Conservation (phyloP, 2,113 vertebrate genomes). For the Haemorhous mexicanus region DNA sequence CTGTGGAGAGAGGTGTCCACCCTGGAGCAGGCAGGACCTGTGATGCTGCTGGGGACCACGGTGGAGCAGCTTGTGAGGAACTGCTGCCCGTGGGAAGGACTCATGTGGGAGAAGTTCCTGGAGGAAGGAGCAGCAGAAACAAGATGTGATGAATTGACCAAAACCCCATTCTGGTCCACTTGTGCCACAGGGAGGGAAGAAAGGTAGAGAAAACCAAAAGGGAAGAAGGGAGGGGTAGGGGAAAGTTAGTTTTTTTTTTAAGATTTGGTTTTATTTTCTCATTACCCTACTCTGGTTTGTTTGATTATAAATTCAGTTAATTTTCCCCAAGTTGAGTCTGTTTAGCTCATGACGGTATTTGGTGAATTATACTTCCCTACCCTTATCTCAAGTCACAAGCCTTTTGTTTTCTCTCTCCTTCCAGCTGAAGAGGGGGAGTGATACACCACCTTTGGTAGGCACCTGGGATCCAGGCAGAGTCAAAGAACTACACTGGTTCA, state of each 20-base stretch:
- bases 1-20: not conserved
- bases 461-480: not conserved
- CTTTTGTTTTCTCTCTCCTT: not conserved
- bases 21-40: not conserved
- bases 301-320: not conserved
- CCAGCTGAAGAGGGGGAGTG: not conserved
- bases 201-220: not conserved
- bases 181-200: not conserved
- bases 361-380: not conserved
- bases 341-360: not conserved
- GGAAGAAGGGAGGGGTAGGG: not conserved
- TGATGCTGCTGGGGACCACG: accelerated
- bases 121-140: not conserved
- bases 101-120: not conserved
- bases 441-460: not conserved
- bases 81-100: not conserved
- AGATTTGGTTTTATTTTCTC: not conserved
- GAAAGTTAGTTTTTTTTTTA: not conserved
- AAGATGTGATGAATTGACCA: not conserved
- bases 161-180: not conserved
- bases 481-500: not conserved
- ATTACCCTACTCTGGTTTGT: not conserved
- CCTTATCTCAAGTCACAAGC: not conserved
- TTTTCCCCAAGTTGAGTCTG: not conserved
- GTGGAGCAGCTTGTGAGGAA: not conserved